Percentiles rank a stretch among this genome's conserved stretches.
Evolutionary conservation across 2,113 vertebrate genomes (phyloP).

Genomic region (Nerophis ophidion): DNA sequence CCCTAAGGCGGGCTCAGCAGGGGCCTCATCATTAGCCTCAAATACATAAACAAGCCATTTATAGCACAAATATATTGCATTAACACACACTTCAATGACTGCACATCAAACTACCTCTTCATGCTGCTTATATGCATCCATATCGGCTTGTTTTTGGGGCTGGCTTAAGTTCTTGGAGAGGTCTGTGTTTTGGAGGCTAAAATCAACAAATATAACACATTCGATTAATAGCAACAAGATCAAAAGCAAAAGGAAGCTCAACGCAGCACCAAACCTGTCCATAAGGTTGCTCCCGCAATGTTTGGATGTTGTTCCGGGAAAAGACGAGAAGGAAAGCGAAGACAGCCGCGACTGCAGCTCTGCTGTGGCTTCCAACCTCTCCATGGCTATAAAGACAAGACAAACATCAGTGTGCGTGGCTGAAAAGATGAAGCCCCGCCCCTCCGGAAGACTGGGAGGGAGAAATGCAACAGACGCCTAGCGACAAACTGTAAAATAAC

Average conservation of each 20-base stretch:
- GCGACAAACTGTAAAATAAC: not conserved
- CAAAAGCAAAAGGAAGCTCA: not conserved
- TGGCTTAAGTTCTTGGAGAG: constrained; percentile 51
- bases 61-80: constrained; percentile 10
- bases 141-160: constrained; percentile 29
- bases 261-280: constrained; percentile 66
- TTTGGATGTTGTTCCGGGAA: constrained; percentile 69
- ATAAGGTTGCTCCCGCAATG: constrained; percentile 52
- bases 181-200: constrained; percentile 70
- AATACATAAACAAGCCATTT: constrained; percentile 28
- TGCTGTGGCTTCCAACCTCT: constrained; percentile 61
- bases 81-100: not conserved
- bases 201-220: constrained; percentile 11
- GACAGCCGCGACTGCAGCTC: constrained; percentile 74
- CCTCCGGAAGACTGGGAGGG: constrained; percentile 23
- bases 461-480: not conserved
- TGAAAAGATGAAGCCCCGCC: constrained; percentile 40
- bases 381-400: constrained; percentile 60
- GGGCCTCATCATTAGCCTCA: constrained; percentile 60
- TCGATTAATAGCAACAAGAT: not conserved
- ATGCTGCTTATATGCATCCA: constrained; percentile 46
- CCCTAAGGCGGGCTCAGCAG: constrained; percentile 57
- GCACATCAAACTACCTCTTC: constrained; percentile 35
- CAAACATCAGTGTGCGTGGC: constrained; percentile 47
- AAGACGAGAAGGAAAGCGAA: constrained; percentile 71